A percentile compares a stretch with the other conserved stretches of the same genome.
These are phyloP conservation scores for Phoebastria nigripes DNA, from an alignment of 2,797 vertebrate species.

Conservation along the genomic window DNA sequence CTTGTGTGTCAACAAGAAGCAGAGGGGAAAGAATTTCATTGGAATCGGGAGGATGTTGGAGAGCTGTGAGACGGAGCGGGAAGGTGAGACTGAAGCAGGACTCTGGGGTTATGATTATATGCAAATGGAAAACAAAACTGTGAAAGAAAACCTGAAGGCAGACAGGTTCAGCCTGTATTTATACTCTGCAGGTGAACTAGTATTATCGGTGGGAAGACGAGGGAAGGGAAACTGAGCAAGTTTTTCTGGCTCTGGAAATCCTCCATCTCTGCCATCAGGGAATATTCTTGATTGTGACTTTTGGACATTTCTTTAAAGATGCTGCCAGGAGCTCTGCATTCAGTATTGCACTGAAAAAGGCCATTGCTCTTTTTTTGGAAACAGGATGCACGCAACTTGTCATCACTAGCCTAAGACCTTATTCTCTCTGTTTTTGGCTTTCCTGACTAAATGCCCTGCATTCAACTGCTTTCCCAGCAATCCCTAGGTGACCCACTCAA, in stretches of 20 bases:
- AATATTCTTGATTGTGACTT: background rate
- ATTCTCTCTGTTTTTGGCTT: background rate
- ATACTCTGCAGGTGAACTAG: background rate
- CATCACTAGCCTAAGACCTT: background rate
- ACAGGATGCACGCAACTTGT: background rate
- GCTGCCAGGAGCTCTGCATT: background rate
- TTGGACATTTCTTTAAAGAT: background rate
- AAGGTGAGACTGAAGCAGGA: background rate
- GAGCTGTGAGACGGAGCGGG: background rate
- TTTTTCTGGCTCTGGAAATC: background rate
- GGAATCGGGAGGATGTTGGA: background rate
- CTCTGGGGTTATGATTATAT: background rate
- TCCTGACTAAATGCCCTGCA: background rate
- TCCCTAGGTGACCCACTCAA: background rate
- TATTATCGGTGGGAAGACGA: background rate
- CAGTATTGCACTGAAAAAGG: background rate
- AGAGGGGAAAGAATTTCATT: background rate
- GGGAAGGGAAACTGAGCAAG: background rate
- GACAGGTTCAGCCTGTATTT: background rate
- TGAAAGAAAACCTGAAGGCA: background rate
- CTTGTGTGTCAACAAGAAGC: background rate
- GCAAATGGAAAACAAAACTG: background rate
- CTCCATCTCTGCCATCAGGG: background rate
- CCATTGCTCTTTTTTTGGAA: background rate
- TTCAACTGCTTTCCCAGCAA: background rate